Evolutionary conservation across 2,797 vertebrate genomes (phyloP).

Genomic region (Notoglanidium macrostoma): DNA sequence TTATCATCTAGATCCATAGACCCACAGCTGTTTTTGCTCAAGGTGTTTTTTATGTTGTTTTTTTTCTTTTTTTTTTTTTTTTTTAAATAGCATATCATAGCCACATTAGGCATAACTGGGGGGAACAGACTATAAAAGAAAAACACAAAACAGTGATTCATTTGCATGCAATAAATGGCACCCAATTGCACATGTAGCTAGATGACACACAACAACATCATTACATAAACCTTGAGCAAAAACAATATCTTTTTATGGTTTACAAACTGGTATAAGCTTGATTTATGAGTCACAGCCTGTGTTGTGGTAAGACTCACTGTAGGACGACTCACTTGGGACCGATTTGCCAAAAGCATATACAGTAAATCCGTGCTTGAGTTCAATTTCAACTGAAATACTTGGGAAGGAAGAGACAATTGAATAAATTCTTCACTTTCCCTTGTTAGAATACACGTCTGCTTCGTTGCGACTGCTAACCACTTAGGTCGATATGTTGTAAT

Average conservation of each 20-base stretch:
- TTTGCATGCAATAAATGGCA: background rate
- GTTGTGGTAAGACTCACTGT: background rate
- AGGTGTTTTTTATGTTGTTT: background rate
- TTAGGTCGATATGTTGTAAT: background rate
- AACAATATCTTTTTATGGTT: background rate
- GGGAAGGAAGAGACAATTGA: background rate
- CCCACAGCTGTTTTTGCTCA: background rate
- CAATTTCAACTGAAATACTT: background rate
- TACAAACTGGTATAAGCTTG: background rate
- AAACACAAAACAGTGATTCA: background rate
- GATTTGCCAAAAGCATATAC: background rate
- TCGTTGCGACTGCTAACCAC: background rate
- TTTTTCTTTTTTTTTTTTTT: no score
- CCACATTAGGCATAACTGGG: background rate
- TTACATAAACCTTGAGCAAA: slow-evolving; percentile 11
- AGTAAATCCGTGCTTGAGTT: background rate
- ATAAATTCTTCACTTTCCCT: background rate
- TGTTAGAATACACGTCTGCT: no score
- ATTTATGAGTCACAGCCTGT: background rate
- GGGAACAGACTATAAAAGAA: background rate
- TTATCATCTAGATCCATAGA: background rate
- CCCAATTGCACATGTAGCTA: background rate
- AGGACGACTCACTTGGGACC: background rate
- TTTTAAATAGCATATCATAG: background rate
- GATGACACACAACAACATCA: background rate